phyloP scores from a whole-genome alignment of 2,113 vertebrate species.

The Thalassoma bifasciatum region DNA sequence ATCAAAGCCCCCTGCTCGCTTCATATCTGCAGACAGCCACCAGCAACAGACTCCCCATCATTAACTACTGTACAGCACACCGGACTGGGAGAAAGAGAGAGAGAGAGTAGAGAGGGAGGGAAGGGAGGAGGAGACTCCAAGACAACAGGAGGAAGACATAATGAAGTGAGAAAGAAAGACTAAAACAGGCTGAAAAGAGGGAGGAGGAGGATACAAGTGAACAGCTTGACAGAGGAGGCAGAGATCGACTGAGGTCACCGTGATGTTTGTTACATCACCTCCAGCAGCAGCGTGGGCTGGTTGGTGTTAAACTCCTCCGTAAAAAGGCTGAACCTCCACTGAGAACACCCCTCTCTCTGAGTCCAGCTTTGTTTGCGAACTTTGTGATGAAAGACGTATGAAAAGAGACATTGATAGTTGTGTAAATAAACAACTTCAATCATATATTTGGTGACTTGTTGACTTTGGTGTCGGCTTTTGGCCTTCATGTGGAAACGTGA shows the following conservation, averaged over 20 bases:
- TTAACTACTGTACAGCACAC: slow-evolving; percentile 45
- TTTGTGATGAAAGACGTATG: background rate
- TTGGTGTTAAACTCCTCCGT: too few species aligned
- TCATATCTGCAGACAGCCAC: slow-evolving; percentile 62
- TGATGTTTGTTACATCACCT: background rate
- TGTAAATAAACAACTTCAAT: too few species aligned
- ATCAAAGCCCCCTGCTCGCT: slow-evolving; percentile 56
- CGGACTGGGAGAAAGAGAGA: slow-evolving; percentile 1
- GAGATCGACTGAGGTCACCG: background rate
- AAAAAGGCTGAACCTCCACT: background rate
- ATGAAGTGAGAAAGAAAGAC: slow-evolving; percentile 15
- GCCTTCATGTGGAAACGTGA: background rate
- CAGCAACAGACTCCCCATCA: slow-evolving; percentile 52
- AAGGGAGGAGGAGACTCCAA: background rate
- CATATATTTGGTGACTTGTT: too few species aligned
- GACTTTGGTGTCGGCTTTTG: too few species aligned
- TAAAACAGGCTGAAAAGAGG: background rate
- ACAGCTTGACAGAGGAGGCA: background rate
- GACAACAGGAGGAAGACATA: slow-evolving; percentile 20
- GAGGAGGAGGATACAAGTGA: background rate
- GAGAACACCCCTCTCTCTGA: background rate
- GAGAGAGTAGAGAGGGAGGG: background rate
- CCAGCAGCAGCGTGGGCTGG: background rate
- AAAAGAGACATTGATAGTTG: background rate
- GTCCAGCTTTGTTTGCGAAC: background rate